Evolutionary conservation across 1,140 invertebrate species (phyloP).

Genomic region (Zaprionus nigranus): DNA sequence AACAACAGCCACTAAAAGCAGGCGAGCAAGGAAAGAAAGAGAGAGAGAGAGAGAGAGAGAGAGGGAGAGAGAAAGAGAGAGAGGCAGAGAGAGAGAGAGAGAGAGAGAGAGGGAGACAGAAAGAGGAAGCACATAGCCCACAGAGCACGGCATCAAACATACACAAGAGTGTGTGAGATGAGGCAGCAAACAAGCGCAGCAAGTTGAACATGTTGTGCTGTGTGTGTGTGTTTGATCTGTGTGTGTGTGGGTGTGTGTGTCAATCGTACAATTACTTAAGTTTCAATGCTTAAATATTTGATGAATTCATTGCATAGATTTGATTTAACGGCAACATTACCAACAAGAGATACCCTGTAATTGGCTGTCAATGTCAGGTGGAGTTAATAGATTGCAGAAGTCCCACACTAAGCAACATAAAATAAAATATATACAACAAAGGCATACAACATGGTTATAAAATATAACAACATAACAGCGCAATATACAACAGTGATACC

Average conservation of each 20-base stretch:
- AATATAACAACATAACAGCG: too few species aligned
- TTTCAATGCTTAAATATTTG: constrained; percentile 44
- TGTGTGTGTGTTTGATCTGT: background rate
- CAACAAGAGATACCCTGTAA: constrained; percentile 17
- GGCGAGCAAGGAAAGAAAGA: background rate
- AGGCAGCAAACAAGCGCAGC: constrained; percentile 18
- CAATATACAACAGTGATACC: too few species aligned
- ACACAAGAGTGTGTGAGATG: constrained; percentile 19
- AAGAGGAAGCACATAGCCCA: background rate
- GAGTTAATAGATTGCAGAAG: too few species aligned
- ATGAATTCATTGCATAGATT: constrained; percentile 38
- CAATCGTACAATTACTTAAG: constrained; percentile 39
- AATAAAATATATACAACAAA: too few species aligned
- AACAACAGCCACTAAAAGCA: constrained; percentile 52
- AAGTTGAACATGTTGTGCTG: background rate
- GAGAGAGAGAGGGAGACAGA: background rate
- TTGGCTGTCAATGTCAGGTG: background rate
- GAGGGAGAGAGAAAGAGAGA: background rate
- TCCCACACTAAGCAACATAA: too few species aligned
- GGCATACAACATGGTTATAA: too few species aligned
- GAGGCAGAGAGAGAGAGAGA: background rate
- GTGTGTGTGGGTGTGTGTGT: background rate
- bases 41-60: too few species aligned
- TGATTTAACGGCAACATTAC: constrained; percentile 30
- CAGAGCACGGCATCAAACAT: constrained; percentile 15